A percentile compares a stretch with the other conserved stretches of the same genome.
Evolutionary conservation across 1,140 invertebrate genomes (phyloP).

Genomic region (Drepana arcuata): DNA sequence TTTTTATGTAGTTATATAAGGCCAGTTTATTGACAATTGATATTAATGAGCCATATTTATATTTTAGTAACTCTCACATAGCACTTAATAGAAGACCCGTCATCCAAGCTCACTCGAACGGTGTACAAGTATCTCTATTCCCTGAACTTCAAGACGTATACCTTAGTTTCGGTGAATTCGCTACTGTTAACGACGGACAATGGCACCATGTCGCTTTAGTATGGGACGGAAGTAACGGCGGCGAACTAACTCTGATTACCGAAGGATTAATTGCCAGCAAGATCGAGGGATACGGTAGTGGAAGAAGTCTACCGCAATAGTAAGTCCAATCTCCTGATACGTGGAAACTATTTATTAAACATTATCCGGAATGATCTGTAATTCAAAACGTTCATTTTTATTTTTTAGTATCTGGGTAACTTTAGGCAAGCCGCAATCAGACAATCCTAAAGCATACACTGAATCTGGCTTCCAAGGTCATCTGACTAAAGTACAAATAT

Average conservation of each 20-base stretch:
- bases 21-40: neutral
- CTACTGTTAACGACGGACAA: conserved; percentile 95
- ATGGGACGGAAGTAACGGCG: conserved; percentile 90
- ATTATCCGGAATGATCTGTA: too few species aligned
- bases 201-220: conserved; percentile 97
- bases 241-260: conserved; percentile 89
- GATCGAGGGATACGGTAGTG: conserved; percentile 87
- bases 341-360: too few species aligned
- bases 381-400: conserved; percentile 18
- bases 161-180: conserved; percentile 90
- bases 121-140: conserved; percentile 91
- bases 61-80: conserved; percentile 81
- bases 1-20: conserved; percentile 1
- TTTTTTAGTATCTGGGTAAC: conserved; percentile 89
- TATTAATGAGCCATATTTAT: conserved; percentile 1
- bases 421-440: conserved; percentile 88
- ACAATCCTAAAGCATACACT: conserved; percentile 81
- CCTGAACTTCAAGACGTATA: conserved; percentile 91
- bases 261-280: conserved; percentile 95
- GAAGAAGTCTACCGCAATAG: conserved; percentile 84
- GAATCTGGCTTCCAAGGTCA: conserved; percentile 95
- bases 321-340: too few species aligned
- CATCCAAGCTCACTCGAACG: conserved; percentile 91
- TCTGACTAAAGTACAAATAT: conserved; percentile 94
- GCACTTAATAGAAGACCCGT: conserved; percentile 84